Evolutionary conservation across 1,140 invertebrate genomes (phyloP).

Genomic region (Neotoxoptera formosana): DNA sequence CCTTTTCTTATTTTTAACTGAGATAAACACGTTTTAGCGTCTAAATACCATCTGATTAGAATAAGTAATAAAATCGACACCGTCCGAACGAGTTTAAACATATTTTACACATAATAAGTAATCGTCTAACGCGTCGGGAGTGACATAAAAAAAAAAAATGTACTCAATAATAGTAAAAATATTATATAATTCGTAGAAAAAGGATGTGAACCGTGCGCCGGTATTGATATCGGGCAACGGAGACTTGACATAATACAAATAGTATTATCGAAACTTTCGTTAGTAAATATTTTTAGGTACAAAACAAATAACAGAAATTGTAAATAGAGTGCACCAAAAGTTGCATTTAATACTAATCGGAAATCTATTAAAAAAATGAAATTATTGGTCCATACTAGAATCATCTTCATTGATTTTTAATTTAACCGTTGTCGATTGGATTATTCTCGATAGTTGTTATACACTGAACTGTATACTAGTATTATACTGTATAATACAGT

Average conservation of each 20-base stretch:
- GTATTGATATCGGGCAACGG: too few species aligned
- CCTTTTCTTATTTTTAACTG: not conserved
- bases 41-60: not conserved
- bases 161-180: too few species aligned
- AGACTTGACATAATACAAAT: too few species aligned
- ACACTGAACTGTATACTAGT: too few species aligned
- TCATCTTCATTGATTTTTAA: too few species aligned
- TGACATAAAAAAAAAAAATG: not conserved
- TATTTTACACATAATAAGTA: not conserved
- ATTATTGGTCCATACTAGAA: too few species aligned
- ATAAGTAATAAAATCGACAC: not conserved
- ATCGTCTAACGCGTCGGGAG: not conserved
- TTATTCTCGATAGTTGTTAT: too few species aligned
- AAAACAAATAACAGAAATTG: not conserved
- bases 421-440: too few species aligned
- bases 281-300: not conserved
- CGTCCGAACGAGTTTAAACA: not conserved
- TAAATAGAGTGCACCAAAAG: not conserved
- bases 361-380: not conserved
- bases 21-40: not conserved
- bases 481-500: too few species aligned
- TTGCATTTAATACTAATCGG: not conserved
- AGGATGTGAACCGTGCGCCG: not conserved
- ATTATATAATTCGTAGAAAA: too few species aligned
- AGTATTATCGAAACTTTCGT: not conserved